Evolutionary conservation across 2,888 invertebrate genomes (phyloP).

Genomic region (Drosophila nigricruria): DNA sequence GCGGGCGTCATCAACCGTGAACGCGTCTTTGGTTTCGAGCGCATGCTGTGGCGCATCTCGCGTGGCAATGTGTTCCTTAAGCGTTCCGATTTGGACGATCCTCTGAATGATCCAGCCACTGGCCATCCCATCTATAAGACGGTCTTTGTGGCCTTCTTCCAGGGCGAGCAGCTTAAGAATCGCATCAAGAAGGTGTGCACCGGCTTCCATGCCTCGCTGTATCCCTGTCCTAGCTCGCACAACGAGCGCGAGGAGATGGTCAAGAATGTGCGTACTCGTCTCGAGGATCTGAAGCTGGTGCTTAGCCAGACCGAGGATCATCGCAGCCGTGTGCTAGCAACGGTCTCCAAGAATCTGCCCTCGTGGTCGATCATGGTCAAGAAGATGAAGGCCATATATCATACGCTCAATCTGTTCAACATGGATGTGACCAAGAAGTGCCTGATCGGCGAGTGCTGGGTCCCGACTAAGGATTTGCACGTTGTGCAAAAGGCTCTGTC

Average conservation of each 20-base stretch:
- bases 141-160: conserved; percentile 93
- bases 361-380: conserved; percentile 94
- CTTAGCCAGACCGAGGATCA: conserved; percentile 94
- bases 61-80: conserved; percentile 95
- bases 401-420: conserved; percentile 96
- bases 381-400: conserved; percentile 97
- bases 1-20: conserved; percentile 94
- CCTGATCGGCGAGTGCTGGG: conserved; percentile 96
- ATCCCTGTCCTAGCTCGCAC: conserved; percentile 94
- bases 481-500: conserved; percentile 92
- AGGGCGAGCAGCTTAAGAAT: conserved; percentile 94
- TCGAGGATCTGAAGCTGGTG: conserved; percentile 93
- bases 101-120: conserved; percentile 91
- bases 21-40: conserved; percentile 93
- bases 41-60: conserved; percentile 95
- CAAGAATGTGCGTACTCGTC: conserved; percentile 92
- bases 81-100: conserved; percentile 91
- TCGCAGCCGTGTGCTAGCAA: conserved; percentile 92
- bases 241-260: conserved; percentile 94
- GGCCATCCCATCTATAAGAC: conserved; percentile 91
- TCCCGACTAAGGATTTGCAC: conserved; percentile 90
- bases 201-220: conserved; percentile 94
- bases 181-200: conserved; percentile 95
- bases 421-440: conserved; percentile 97
- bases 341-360: conserved; percentile 93